phyloP scores from a whole-genome alignment of 1,140 invertebrate species.

The Venturia canescens region DNA sequence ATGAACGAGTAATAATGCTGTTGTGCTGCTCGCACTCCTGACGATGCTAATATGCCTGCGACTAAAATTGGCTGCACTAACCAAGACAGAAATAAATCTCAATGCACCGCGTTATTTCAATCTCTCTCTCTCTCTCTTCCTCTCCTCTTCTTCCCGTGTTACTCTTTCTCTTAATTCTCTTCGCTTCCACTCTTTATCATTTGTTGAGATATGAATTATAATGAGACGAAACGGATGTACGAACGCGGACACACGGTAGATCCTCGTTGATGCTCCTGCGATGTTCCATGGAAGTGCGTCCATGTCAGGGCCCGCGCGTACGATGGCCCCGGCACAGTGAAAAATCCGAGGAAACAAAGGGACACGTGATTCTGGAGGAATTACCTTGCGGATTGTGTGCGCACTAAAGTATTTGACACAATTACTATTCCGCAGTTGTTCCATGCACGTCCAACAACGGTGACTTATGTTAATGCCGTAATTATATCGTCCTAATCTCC shows the following conservation, averaged over 20 bases:
- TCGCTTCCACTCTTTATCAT: not conserved
- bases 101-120: constrained; percentile 23
- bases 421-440: constrained; percentile 75
- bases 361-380: constrained; percentile 25
- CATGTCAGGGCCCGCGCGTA: not conserved
- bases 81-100: constrained; percentile 48
- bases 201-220: constrained; percentile 10
- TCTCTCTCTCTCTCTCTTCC: not conserved
- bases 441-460: constrained; percentile 61
- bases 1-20: constrained; percentile 27
- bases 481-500: constrained; percentile 78
- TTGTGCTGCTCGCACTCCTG: constrained; percentile 22
- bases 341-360: constrained; percentile 58
- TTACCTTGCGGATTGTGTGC: not conserved
- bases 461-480: constrained; percentile 78
- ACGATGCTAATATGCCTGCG: constrained; percentile 27
- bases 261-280: constrained; percentile 6
- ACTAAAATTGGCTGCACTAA: constrained; percentile 31
- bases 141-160: not conserved
- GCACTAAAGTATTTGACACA: constrained; percentile 67
- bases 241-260: constrained; percentile 5
- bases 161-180: not conserved
- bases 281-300: not conserved
- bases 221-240: constrained; percentile 11
- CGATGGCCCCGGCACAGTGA: not conserved